A percentile compares a stretch with the other conserved stretches of the same genome.
Evolutionary conservation across 1,140 invertebrate species (phyloP).

Genomic region (Colletes gigas): DNA sequence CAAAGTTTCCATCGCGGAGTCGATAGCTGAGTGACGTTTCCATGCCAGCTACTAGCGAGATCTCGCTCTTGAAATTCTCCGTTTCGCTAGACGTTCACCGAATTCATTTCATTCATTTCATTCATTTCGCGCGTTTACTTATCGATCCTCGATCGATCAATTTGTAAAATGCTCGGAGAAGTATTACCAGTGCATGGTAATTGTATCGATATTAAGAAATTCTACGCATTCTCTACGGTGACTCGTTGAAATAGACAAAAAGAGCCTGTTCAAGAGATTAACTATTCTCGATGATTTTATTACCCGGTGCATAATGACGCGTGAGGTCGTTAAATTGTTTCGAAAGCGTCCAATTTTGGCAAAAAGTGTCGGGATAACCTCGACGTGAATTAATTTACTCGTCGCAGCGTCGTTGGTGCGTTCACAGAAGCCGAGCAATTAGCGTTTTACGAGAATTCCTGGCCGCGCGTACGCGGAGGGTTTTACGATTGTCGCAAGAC

Average conservation of each 20-base stretch:
- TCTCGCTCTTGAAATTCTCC: slow-evolving; percentile 75
- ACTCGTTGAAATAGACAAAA: not conserved
- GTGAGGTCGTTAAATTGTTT: no score
- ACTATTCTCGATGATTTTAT: no score
- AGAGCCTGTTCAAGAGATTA: no score
- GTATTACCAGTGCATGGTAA: no score
- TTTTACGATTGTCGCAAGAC: slow-evolving; percentile 40
- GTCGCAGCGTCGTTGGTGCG: not conserved
- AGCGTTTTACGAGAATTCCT: slow-evolving; percentile 36
- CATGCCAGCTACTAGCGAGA: slow-evolving; percentile 79
- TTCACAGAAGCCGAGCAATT: slow-evolving; percentile 4
- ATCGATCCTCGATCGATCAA: no score
- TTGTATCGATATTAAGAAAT: no score
- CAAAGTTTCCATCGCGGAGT: slow-evolving; percentile 73
- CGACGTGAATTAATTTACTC: not conserved
- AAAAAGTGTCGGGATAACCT: no score
- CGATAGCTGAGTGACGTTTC: slow-evolving; percentile 80
- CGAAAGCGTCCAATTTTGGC: no score
- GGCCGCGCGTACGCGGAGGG: not conserved
- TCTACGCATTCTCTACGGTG: no score
- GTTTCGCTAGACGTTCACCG: slow-evolving; percentile 23
- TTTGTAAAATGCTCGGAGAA: no score
- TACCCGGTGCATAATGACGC: no score
- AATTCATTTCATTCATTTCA: slow-evolving; percentile 27
- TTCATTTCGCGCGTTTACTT: no score